Evolutionary conservation across 1,140 invertebrate species (phyloP).

Genomic region (Drosophila fuyamai): DNA sequence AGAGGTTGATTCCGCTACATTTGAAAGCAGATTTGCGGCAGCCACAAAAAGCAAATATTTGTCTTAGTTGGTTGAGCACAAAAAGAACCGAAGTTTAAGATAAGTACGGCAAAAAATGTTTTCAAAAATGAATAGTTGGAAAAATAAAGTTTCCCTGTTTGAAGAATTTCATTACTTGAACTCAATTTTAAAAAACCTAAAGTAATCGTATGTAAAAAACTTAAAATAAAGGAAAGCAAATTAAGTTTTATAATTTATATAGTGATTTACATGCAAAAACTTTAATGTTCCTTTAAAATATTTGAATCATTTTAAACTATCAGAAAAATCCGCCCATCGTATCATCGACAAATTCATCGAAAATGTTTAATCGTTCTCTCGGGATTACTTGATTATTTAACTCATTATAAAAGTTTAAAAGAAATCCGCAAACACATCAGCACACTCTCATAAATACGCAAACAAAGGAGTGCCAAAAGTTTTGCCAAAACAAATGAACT

Average conservation of each 20-base stretch:
- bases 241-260: too few species aligned
- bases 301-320: not conserved
- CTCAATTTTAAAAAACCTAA: too few species aligned
- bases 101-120: not conserved
- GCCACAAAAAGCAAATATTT: constrained; percentile 39
- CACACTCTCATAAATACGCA: constrained; percentile 3
- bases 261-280: too few species aligned
- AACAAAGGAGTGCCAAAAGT: constrained; percentile 30
- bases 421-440: not conserved
- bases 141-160: not conserved
- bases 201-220: too few species aligned
- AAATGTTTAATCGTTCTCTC: not conserved
- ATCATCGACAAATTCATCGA: not conserved
- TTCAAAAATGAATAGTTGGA: not conserved
- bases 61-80: constrained; percentile 20
- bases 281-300: not conserved
- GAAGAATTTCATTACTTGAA: too few species aligned
- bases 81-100: not conserved
- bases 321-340: not conserved
- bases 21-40: constrained; percentile 39
- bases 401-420: not conserved
- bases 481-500: constrained; percentile 41
- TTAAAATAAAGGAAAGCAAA: too few species aligned
- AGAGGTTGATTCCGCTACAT: constrained; percentile 41
- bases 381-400: not conserved